These are phyloP conservation scores for Gyrodactylus salaris DNA, from an alignment of 1,140 invertebrate genomes.

Conservation along the genomic window DNA sequence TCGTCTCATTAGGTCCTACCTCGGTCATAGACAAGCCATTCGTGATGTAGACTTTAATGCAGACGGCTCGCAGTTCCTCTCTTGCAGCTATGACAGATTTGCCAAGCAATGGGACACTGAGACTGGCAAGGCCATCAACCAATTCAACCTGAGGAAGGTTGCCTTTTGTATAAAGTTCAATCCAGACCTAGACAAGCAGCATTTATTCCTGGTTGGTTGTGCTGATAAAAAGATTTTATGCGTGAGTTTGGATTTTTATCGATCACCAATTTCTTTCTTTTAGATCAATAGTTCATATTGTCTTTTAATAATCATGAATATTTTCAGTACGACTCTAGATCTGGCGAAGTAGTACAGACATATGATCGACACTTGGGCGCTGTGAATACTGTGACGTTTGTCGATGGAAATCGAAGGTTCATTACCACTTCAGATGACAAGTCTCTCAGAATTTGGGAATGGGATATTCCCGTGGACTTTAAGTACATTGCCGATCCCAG, in stretches of 20 bases:
- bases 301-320: slow-evolving; percentile 21
- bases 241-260: slow-evolving; percentile 28
- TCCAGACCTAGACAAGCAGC: slow-evolving; percentile 75
- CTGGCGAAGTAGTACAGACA: slow-evolving; percentile 67
- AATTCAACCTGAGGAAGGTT: slow-evolving; percentile 58
- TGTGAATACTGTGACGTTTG: slow-evolving; percentile 92
- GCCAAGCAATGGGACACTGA: slow-evolving; percentile 98
- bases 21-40: slow-evolving; percentile 78
- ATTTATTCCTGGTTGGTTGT: slow-evolving; percentile 84
- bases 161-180: slow-evolving; percentile 91
- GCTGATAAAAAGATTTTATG: slow-evolving; percentile 97
- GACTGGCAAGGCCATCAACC: slow-evolving; percentile 44
- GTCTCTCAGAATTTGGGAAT: slow-evolving; percentile 92
- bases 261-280: neutral
- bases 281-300: neutral
- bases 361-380: slow-evolving; percentile 92
- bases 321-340: slow-evolving; percentile 55
- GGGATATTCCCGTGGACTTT: slow-evolving; percentile 26
- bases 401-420: slow-evolving; percentile 83
- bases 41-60: slow-evolving; percentile 84
- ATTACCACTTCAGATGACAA: slow-evolving; percentile 96
- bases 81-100: slow-evolving; percentile 42
- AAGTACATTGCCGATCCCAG: slow-evolving; percentile 95
- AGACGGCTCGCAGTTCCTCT: slow-evolving; percentile 55
- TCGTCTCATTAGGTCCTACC: slow-evolving; percentile 67